Evolutionary conservation across 92 coral and sea anemone species (phyloP).

Genomic region (Scolanthus callimorphus): DNA sequence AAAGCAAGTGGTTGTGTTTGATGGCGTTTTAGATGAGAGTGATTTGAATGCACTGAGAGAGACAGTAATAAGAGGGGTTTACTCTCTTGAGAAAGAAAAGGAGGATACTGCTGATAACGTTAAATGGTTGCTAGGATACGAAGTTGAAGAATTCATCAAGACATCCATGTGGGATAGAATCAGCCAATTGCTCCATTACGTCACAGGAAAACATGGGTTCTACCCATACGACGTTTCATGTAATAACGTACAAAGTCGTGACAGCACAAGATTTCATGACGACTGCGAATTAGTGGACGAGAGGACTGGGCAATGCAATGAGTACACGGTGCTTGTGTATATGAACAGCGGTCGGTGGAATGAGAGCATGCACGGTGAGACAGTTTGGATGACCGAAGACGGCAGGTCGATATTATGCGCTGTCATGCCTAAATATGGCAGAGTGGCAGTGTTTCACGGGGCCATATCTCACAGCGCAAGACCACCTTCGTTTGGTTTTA

Average conservation of each 20-base stretch:
- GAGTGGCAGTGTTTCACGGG: slow-evolving; percentile 74
- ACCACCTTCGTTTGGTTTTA: slow-evolving; percentile 55
- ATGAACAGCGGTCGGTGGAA: slow-evolving; percentile 81
- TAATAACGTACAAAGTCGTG: slow-evolving; percentile 61
- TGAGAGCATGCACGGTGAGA: slow-evolving; percentile 73
- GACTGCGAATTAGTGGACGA: slow-evolving; percentile 47
- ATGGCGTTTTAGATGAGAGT: too few relatives aligned
- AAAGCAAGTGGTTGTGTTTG: too few relatives aligned
- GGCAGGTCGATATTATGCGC: slow-evolving; percentile 67
- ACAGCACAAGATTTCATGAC: slow-evolving; percentile 59
- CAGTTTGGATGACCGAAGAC: slow-evolving; percentile 50
- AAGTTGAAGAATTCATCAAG: too few relatives aligned
- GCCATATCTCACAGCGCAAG: slow-evolving; percentile 78
- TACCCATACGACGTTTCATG: slow-evolving; percentile 80
- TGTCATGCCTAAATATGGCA: slow-evolving; percentile 72
- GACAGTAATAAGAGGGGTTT: too few relatives aligned
- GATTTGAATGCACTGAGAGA: too few relatives aligned
- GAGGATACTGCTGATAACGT: too few relatives aligned
- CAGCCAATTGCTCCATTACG: too few relatives aligned
- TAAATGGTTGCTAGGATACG: too few relatives aligned
- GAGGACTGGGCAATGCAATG: too few relatives aligned
- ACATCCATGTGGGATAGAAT: too few relatives aligned
- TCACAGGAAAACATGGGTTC: slow-evolving; percentile 38
- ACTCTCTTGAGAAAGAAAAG: too few relatives aligned
- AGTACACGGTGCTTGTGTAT: slow-evolving; percentile 65